phyloP scores from a whole-genome alignment of 2,797 vertebrate genomes.

The Poeciliopsis paucimaculata region DNA sequence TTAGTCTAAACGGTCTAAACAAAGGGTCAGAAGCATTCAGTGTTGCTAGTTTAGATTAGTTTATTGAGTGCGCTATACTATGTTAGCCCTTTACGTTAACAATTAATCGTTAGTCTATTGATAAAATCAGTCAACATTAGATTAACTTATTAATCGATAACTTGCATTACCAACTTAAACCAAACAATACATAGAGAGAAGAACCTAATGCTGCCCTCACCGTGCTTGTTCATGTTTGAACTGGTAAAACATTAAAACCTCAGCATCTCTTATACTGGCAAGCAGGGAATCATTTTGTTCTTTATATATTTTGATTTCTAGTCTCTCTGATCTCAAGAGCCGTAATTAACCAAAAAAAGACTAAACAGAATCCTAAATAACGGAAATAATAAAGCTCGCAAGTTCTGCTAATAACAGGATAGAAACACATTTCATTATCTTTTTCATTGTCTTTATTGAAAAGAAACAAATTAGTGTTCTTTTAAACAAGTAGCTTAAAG shows the following conservation, averaged over 20 bases:
- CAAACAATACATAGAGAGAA: neutral
- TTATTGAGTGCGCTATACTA: neutral
- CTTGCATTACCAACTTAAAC: neutral
- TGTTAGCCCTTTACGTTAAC: neutral
- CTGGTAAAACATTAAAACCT: neutral
- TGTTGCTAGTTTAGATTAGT: neutral
- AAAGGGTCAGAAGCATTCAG: neutral
- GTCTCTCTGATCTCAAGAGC: neutral
- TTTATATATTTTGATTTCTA: neutral
- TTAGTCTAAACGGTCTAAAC: neutral
- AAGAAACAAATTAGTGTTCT: conserved; percentile 14
- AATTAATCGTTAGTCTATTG: neutral
- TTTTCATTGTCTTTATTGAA: conserved; percentile 24
- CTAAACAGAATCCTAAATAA: neutral
- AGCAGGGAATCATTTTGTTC: neutral
- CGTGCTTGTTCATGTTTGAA: neutral
- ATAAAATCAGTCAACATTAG: neutral
- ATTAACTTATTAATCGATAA: neutral
- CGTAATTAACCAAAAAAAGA: neutral
- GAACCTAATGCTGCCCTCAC: neutral
- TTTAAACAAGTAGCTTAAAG: conserved; percentile 29
- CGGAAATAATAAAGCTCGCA: neutral
- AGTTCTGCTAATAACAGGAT: neutral
- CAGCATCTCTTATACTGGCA: neutral
- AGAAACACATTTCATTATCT: neutral